Conservation (phyloP, 2,113 vertebrate genomes). For the Grammomys dolichurus region DNA sequence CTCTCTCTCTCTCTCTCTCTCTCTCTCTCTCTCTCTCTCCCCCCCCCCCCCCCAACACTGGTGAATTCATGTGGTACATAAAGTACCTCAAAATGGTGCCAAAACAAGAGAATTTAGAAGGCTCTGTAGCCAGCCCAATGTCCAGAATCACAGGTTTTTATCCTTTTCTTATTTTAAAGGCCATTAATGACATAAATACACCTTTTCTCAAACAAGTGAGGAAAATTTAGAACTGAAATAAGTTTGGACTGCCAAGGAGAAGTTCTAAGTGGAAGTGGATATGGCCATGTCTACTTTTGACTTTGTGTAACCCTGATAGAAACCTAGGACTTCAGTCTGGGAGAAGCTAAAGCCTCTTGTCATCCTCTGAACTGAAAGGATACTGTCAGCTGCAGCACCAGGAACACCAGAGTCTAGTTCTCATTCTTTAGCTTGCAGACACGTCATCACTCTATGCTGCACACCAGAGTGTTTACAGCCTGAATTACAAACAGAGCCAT, state of each 20-base stretch:
- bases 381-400: not conserved
- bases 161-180: constrained; percentile 5
- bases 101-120: constrained; percentile 42
- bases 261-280: constrained; percentile 1
- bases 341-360: not conserved
- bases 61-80: not conserved
- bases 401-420: not conserved
- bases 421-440: not conserved
- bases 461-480: constrained; percentile 44
- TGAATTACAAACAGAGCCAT: constrained; percentile 37
- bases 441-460: not conserved
- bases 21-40: too few species aligned
- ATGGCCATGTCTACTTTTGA: constrained; percentile 29
- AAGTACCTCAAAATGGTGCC: constrained; percentile 8
- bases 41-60: not conserved
- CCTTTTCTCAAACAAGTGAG: constrained; percentile 56
- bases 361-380: not conserved
- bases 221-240: constrained; percentile 56
- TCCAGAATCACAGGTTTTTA: not conserved
- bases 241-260: not conserved
- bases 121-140: not conserved
- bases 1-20: too few species aligned
- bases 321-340: not conserved
- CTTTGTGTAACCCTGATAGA: not conserved
- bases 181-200: not conserved